Percentiles rank a stretch among this genome's conserved stretches.
These are phyloP conservation scores for Nerophis lumbriciformis DNA, from an alignment of 2,113 vertebrate species.

Conservation along the genomic window DNA sequence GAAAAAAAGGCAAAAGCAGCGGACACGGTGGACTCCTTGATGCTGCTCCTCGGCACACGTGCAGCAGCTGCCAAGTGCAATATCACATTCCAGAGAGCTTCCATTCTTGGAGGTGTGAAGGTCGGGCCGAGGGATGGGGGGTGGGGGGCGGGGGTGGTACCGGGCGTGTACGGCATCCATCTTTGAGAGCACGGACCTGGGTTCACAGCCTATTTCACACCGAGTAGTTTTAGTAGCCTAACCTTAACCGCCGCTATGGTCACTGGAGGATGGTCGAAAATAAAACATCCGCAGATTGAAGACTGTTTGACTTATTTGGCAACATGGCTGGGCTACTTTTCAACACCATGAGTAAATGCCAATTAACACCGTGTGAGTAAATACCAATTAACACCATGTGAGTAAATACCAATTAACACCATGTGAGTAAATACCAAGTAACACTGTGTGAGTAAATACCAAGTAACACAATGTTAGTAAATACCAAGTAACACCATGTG, in stretches of 20 bases:
- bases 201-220: background rate
- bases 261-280: background rate
- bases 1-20: too few relatives aligned
- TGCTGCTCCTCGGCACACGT: too few relatives aligned
- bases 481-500: too few relatives aligned
- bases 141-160: too few relatives aligned
- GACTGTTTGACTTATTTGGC: background rate
- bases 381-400: too few relatives aligned
- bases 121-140: background rate
- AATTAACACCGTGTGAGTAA: too few relatives aligned
- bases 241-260: background rate
- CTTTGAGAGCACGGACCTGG: background rate
- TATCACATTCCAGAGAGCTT: background rate
- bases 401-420: too few relatives aligned
- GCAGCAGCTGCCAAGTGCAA: background rate
- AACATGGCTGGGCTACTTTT: background rate
- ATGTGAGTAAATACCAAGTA: too few relatives aligned
- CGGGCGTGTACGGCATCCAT: background rate
- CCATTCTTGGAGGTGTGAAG: background rate
- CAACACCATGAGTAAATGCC: too few relatives aligned
- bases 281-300: background rate
- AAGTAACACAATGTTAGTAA: too few relatives aligned
- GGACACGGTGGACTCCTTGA: too few relatives aligned
- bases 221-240: slow-evolving; percentile 4
- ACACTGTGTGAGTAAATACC: too few relatives aligned